Conservation (phyloP, 1,140 invertebrate species). For the Pygmarrhopalites habei region DNA sequence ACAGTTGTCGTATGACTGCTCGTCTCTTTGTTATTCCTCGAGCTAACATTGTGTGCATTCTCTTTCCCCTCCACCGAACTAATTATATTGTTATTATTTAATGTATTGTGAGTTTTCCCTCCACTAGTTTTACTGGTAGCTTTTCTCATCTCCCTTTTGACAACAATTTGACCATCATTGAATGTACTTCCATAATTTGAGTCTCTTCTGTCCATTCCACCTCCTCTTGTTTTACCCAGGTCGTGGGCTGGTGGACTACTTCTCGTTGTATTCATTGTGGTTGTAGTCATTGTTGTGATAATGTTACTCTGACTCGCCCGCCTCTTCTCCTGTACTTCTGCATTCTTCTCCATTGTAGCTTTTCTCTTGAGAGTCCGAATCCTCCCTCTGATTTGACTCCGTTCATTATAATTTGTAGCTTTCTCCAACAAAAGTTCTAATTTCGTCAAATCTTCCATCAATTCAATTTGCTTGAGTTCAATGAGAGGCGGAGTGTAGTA, state of each 20-base stretch:
- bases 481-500: neutral
- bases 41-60: too few relatives aligned
- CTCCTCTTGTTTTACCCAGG: too few relatives aligned
- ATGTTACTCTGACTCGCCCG: neutral
- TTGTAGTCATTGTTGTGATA: neutral
- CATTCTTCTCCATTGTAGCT: slow-evolving; percentile 17
- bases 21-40: too few relatives aligned
- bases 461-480: slow-evolving; percentile 51
- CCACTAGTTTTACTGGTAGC: neutral
- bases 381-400: slow-evolving; percentile 63
- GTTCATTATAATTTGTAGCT: slow-evolving; percentile 62
- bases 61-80: slow-evolving; percentile 1
- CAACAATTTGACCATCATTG: too few relatives aligned
- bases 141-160: slow-evolving; percentile 3
- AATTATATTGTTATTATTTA: neutral
- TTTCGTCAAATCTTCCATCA: slow-evolving; percentile 59
- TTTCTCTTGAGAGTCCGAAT: slow-evolving; percentile 53
- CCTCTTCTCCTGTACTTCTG: neutral
- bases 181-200: too few relatives aligned
- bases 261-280: neutral
- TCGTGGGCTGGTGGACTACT: neutral
- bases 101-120: neutral
- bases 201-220: too few relatives aligned
- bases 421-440: slow-evolving; percentile 65
- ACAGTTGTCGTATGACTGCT: too few relatives aligned